Conservation (phyloP, 2,888 invertebrate genomes). For the Acanthacorydalis orientalis region DNA sequence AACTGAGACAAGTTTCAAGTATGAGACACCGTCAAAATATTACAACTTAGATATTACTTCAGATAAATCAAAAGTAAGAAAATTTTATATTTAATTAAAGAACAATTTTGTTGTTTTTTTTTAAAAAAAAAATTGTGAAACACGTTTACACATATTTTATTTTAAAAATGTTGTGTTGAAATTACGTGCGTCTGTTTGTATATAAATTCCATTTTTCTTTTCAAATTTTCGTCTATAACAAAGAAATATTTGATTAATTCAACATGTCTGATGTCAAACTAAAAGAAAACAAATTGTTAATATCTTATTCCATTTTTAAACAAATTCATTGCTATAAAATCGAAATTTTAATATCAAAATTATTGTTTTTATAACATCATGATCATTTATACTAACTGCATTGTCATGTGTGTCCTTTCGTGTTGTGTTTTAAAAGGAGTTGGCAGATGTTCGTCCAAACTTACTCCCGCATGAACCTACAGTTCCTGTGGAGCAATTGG, state of each 20-base stretch:
- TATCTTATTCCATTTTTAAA: too few species aligned
- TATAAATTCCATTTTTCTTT: neutral
- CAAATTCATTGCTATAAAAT: too few species aligned
- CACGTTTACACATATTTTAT: too few species aligned
- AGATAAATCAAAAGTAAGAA: slow-evolving; percentile 1
- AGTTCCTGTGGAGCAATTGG: slow-evolving; percentile 15
- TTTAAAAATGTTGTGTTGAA: neutral
- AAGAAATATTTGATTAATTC: too few species aligned
- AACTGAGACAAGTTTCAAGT: slow-evolving; percentile 11
- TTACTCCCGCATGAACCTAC: slow-evolving; percentile 8
- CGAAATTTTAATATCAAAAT: too few species aligned
- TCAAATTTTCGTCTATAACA: neutral
- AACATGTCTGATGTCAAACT: too few species aligned
- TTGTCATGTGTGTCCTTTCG: neutral
- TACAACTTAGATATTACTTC: slow-evolving; percentile 1
- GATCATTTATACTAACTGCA: too few species aligned
- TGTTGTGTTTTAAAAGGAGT: slow-evolving; percentile 4
- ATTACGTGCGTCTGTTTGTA: neutral
- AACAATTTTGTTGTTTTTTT: neutral
- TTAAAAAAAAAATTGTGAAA: neutral
- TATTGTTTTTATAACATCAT: too few species aligned
- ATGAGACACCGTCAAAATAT: slow-evolving; percentile 9
- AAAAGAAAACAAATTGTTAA: too few species aligned
- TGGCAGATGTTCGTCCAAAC: slow-evolving; percentile 4
- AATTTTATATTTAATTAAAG: neutral